These are phyloP conservation scores for Spheniscus mendiculus DNA, from an alignment of 2,113 vertebrate genomes.

Conservation along the genomic window DNA sequence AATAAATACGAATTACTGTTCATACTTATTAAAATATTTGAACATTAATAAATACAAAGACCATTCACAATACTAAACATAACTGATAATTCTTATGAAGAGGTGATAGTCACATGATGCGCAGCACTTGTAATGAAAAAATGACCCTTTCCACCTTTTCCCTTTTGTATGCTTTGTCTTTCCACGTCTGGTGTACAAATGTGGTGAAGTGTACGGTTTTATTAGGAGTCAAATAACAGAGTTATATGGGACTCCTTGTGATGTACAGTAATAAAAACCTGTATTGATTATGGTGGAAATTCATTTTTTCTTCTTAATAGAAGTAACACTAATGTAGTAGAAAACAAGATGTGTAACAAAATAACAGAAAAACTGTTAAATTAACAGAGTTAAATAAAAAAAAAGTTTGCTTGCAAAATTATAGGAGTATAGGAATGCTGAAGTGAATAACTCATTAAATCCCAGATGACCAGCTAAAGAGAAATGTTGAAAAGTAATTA, in stretches of 20 bases:
- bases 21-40: neutral
- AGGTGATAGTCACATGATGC: neutral
- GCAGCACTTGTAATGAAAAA: conserved; percentile 18
- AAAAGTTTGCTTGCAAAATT: neutral
- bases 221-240: neutral
- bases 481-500: neutral
- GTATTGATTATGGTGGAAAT: conserved; percentile 41
- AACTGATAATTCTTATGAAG: neutral
- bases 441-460: neutral
- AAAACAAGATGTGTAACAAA: neutral
- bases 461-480: neutral
- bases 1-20: neutral
- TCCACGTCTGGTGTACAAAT: neutral
- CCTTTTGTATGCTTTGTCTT: conserved; percentile 28
- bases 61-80: neutral
- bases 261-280: conserved; percentile 34
- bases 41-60: neutral
- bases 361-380: neutral
- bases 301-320: conserved; percentile 57
- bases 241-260: neutral
- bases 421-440: neutral
- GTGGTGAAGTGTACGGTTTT: neutral
- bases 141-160: conserved; percentile 39
- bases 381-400: neutral
- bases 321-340: neutral